Base-by-base conservation (phyloP, 2,888 invertebrate genomes). In the Cantharis flavilabris region DNA sequence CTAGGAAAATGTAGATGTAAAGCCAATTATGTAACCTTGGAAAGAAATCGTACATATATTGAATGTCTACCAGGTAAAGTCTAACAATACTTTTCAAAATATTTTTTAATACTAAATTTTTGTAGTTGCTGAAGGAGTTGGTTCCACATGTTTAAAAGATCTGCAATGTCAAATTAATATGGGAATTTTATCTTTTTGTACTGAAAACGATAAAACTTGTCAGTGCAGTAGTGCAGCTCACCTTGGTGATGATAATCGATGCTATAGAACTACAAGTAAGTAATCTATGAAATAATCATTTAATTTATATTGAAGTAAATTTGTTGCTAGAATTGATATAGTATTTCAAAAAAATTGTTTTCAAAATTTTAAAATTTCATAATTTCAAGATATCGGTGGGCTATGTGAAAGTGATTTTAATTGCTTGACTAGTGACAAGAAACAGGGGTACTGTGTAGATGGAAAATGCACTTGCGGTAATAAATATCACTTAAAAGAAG, bases 1-100 rank as follows among this genome's bases (percentile, higher is more conserved):
- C 79, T 49, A 83, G 87, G 88, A 64, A 79, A 81, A 62, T 90
- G 90, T 78, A 85, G 86, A 77, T 90, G 90, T 83, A 85, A 86
- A 80, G 83, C 86, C 3, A 84, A 86, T 69, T 88, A 86, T 75
- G 86, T 87, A 76, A 87, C 88, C 28, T 83, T 88, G 30, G 85
- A 85, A 73, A 85, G 84, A 76, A 89, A 88, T 82, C 83, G 83
- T 63, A 88, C 88, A 2, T 84, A 83, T 80, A 87, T 87, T 72
- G 86, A 88, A 76, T 90, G 90, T 80, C 78, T 89, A 9, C 69
- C 33, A 20, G 49, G 84, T 84, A 86, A 84, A 89, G 1, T 4
- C 10, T 83, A 16, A 20, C 33, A 28, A 30, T 13, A 7, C 2
- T 14, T 33, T 70, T 33, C 0, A 30, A 33, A 18, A 49, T 49